Base-by-base conservation (phyloP, 2,113 vertebrate genomes). In the Gnathonemus echidnorhynchus region DNA sequence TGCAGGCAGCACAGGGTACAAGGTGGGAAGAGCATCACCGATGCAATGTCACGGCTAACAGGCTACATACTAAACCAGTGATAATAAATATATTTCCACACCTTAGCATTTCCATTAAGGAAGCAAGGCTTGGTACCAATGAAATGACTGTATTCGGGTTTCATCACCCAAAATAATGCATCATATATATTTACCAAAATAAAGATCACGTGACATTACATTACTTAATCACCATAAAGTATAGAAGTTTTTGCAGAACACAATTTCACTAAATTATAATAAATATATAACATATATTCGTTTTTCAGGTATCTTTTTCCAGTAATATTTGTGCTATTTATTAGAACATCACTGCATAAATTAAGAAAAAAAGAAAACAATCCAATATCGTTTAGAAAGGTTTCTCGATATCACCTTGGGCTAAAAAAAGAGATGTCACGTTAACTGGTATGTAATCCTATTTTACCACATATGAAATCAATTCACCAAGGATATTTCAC, bases 391-490 rank as follows among this genome's bases (percentile, higher is more conserved):
- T 88, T 45, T 27, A 17, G 35, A 45, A 35, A 50, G 49, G 87
- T 42, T 88, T 62, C 31, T 42, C 19, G 2, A 62, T 39, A 10
- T 88, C 13, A 62, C 87, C 87, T 50, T 88, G 8, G 87, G 87
- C 53, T 56, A 42, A 89, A 89, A 39, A 89, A 77, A 27, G 31
- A 42, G 48, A 48, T 42, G 48, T 49, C 70, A 53, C 13, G 11
- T 35, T 52, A 86, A 56, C 89, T 48, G 52, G 21, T 89, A 74
- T 74, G 58, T 90, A 50, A 62, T 90, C 58, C 53, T 90, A 19
- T n/a, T 48, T 90, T 49, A 87, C 84, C 58, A 58, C 17, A 80
- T 58, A 74, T 48, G 56, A 89, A 58, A 53, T 53, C 27, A 45
- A 83, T 83, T 42, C 15, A 80, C 31, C n/a, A 50, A 52, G 53